phyloP scores from a whole-genome alignment of 2,888 invertebrate species.

The Melolontha melolontha region DNA sequence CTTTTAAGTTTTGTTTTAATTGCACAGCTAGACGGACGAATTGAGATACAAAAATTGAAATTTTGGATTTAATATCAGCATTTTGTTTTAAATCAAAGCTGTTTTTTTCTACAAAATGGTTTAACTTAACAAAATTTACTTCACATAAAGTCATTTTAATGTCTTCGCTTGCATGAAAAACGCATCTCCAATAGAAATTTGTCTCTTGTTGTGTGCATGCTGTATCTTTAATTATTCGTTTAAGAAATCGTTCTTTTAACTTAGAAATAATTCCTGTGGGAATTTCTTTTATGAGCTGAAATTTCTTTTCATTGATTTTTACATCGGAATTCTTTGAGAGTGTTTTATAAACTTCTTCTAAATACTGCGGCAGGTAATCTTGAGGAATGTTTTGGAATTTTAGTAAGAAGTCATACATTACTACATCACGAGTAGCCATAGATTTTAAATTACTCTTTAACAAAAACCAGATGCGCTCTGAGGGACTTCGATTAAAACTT shows the following conservation, averaged over 20 bases:
- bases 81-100: neutral
- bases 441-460: slow-evolving; percentile 18
- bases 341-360: neutral
- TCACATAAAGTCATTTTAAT: slow-evolving; percentile 1
- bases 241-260: too few relatives aligned
- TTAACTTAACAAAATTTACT: slow-evolving; percentile 3
- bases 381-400: slow-evolving; percentile 18
- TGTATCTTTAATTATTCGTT: slow-evolving; percentile 7
- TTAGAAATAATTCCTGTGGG: too few relatives aligned
- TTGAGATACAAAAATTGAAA: slow-evolving; percentile 14
- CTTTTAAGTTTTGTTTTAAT: slow-evolving; percentile 6
- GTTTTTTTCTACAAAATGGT: slow-evolving; percentile 2
- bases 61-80: neutral
- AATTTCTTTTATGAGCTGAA: too few relatives aligned
- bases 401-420: slow-evolving; percentile 21
- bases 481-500: slow-evolving; percentile 10
- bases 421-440: slow-evolving; percentile 16
- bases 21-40: slow-evolving; percentile 1
- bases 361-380: slow-evolving; percentile 8
- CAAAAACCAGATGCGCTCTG: slow-evolving; percentile 16
- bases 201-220: neutral
- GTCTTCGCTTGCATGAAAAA: slow-evolving; percentile 5
- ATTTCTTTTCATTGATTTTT: neutral
- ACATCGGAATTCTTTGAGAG: neutral
- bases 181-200: slow-evolving; percentile 19